These are phyloP conservation scores for Rhingia campestris DNA, from an alignment of 2,888 invertebrate species.

Conservation along the genomic window DNA sequence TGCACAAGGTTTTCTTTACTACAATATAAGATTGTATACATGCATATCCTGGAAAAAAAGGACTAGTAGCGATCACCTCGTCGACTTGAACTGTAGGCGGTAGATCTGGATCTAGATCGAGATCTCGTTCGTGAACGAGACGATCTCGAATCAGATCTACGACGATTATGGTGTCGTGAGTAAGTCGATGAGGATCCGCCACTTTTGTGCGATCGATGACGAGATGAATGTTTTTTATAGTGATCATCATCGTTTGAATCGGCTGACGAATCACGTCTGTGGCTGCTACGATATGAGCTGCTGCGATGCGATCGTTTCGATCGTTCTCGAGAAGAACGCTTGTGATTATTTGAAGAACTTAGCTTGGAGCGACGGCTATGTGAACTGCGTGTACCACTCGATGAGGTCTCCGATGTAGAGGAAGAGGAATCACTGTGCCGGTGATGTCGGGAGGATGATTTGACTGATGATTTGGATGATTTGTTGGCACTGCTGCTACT, in stretches of 20 bases:
- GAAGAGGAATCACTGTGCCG: slow-evolving; percentile 55
- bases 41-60: slow-evolving; percentile 58
- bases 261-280: slow-evolving; percentile 76
- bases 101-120: slow-evolving; percentile 79
- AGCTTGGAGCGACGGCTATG: slow-evolving; percentile 63
- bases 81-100: slow-evolving; percentile 69
- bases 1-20: slow-evolving; percentile 52
- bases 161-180: slow-evolving; percentile 52
- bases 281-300: slow-evolving; percentile 64
- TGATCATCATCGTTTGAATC: slow-evolving; percentile 76
- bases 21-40: slow-evolving; percentile 50
- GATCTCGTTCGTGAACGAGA: slow-evolving; percentile 74
- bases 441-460: slow-evolving; percentile 38
- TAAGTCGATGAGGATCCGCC: slow-evolving; percentile 51
- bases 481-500: slow-evolving; percentile 41
- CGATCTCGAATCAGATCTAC: slow-evolving; percentile 64
- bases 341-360: slow-evolving; percentile 31
- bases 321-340: slow-evolving; percentile 50
- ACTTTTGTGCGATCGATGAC: slow-evolving; percentile 38
- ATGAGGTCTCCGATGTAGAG: slow-evolving; percentile 49
- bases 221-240: slow-evolving; percentile 64
- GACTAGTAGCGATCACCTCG: slow-evolving; percentile 59
- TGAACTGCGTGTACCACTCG: slow-evolving; percentile 56
- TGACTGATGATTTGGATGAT: slow-evolving; percentile 37
- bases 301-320: slow-evolving; percentile 61